A percentile compares a stretch with the other conserved stretches of the same genome.
Conservation (phyloP, 2,113 vertebrate species). For the Micromys minutus region DNA sequence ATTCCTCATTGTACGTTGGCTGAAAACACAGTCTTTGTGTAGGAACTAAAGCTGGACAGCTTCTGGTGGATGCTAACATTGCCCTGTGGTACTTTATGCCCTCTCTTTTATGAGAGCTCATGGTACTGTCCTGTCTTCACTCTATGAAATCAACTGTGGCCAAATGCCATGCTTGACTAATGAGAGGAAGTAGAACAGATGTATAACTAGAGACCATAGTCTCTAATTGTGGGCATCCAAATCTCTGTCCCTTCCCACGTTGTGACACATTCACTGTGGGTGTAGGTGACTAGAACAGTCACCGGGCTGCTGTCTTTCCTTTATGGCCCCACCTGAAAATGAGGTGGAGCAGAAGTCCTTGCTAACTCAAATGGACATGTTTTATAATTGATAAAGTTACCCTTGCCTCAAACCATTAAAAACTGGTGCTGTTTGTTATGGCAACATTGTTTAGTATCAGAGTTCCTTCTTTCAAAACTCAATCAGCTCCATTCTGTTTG, state of each 20-base stretch:
- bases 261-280: no score
- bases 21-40: neutral
- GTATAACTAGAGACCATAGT: neutral
- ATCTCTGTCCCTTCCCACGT: rapidly evolving
- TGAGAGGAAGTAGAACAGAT: neutral
- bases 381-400: neutral
- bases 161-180: neutral
- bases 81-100: rapidly evolving
- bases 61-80: rapidly evolving
- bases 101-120: neutral
- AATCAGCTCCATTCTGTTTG: neutral
- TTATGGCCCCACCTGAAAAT: neutral
- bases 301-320: no score
- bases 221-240: neutral
- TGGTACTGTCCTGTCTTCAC: rapidly evolving
- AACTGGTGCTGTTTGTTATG: neutral
- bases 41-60: neutral
- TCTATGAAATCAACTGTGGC: neutral
- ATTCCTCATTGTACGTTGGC: neutral
- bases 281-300: neutral
- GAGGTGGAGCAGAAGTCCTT: neutral
- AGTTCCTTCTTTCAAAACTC: neutral
- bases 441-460: neutral
- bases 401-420: neutral
- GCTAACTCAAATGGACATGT: rapidly evolving